Evolutionary conservation across 2,113 vertebrate species (phyloP), one percentile per base, ranked within the genome.

Genomic region (Pachyramphus minor): DNA sequence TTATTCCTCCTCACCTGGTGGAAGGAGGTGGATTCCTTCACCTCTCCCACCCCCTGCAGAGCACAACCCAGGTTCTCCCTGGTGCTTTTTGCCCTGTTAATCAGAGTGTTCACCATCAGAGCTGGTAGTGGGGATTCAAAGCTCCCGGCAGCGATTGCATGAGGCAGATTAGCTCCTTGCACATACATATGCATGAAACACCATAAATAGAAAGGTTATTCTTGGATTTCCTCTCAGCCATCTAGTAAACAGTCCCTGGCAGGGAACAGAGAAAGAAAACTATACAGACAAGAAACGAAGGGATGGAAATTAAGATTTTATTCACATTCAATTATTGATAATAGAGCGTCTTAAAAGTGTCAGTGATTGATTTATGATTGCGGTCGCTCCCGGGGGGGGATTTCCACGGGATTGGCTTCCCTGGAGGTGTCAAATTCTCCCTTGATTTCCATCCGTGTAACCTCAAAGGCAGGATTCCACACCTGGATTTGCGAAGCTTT

Each of bases 131-230:
- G 47, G 83, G 72, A 96, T 71, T 84, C 56, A 5, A 88, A 92
- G 93, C 88, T 96, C 93, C 90, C 23, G 44, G 88, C 85, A 94
- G 68, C 1, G 3, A 53, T 84, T 31, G 76, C 80, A 47, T 16
- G 86, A 94, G 89, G 92, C 90, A 94, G 44, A 90, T 97, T 72
- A 96, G 89, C 53, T 90, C 92, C 45, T 93, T 72, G 66, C 90
- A 73, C 89, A 95, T 97, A 53, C 96, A 97, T 96, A 96, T 97
- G 95, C 92, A 97, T 96, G 96, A 94, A 94, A 96, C 31, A 55
- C 86, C 90, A 35, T 58, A 93, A 97, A 97, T 95, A 96, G 95
- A 95, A 95, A 96, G 89, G 89, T 96, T 97, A 93, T 97, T 96
- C 93, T 95, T 96, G 92, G 93, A 89, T 95, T 96, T 97, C 96